These are phyloP conservation scores for Pangasius macronema DNA, from an alignment of 2,797 vertebrate species.

Conservation along the genomic window DNA sequence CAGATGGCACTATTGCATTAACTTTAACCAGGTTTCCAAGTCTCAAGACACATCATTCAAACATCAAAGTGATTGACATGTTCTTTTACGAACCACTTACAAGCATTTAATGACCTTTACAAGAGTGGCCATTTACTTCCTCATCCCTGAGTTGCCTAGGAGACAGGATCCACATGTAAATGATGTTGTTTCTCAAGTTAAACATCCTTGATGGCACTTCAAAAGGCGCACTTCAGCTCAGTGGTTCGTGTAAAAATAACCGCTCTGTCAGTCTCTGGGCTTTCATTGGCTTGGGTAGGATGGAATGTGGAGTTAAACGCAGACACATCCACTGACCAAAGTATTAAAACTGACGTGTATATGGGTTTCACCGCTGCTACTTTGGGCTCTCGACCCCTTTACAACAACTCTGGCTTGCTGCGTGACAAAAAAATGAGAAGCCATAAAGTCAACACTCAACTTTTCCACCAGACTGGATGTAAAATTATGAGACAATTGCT, in stretches of 20 bases:
- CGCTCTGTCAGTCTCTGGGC: constrained; percentile 63
- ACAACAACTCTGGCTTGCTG: constrained; percentile 64
- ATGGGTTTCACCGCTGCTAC: constrained; percentile 64
- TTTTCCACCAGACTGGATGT: constrained; percentile 70
- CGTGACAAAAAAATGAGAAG: constrained; percentile 53
- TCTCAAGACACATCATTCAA: constrained; percentile 56
- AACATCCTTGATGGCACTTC: constrained; percentile 61
- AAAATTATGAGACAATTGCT: constrained; percentile 72
- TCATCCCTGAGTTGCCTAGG: constrained; percentile 49
- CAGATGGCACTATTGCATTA: constrained; percentile 81
- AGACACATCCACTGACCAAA: constrained; percentile 70
- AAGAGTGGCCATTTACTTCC: constrained; percentile 54
- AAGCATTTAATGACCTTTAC: constrained; percentile 64
- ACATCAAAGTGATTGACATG: constrained; percentile 67
- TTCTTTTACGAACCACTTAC: constrained; percentile 62
- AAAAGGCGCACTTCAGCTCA: constrained; percentile 62
- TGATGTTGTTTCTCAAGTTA: constrained; percentile 55
- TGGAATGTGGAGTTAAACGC: constrained; percentile 71
- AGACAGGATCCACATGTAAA: constrained; percentile 51
- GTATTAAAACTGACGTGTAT: constrained; percentile 68
- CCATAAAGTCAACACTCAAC: constrained; percentile 71
- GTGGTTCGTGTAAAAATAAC: constrained; percentile 67
- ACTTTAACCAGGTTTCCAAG: constrained; percentile 46
- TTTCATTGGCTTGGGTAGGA: constrained; percentile 68
- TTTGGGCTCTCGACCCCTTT: constrained; percentile 67